A percentile compares a stretch with the other conserved stretches of the same genome.
Evolutionary conservation across 2,888 invertebrate genomes (phyloP).

Genomic region (Metopia argyrocephala): DNA sequence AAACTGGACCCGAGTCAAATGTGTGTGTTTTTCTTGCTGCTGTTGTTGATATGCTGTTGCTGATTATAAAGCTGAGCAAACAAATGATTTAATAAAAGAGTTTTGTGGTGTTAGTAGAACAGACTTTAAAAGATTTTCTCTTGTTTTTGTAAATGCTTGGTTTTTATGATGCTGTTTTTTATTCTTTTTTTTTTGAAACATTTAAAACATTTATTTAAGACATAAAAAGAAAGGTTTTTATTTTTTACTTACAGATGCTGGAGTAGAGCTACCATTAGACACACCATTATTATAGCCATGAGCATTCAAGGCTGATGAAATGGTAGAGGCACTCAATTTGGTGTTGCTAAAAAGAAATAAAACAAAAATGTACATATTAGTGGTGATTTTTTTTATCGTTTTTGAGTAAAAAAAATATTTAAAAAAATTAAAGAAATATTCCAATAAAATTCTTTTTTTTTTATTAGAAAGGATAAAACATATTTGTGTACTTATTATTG

Average conservation of each 20-base stretch:
- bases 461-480: neutral
- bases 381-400: too few relatives aligned
- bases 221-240: constrained; percentile 29
- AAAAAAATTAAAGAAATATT: neutral
- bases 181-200: constrained; percentile 31
- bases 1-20: too few relatives aligned
- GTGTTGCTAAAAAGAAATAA: constrained; percentile 80
- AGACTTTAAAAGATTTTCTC: constrained; percentile 24
- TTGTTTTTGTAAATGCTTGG: constrained; percentile 37
- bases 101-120: constrained; percentile 54
- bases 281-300: constrained; percentile 77
- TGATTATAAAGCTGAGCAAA: constrained; percentile 56
- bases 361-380: too few relatives aligned
- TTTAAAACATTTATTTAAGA: constrained; percentile 16
- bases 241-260: constrained; percentile 73
- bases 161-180: constrained; percentile 40
- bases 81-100: constrained; percentile 57
- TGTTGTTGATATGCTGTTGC: too few relatives aligned
- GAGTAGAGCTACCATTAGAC: constrained; percentile 73
- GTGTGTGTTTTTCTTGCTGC: too few relatives aligned
- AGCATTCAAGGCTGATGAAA: constrained; percentile 85
- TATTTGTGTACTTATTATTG: too few relatives aligned
- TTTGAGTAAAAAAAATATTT: constrained; percentile 8
- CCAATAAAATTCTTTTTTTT: neutral
- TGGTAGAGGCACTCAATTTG: constrained; percentile 85